Evolutionary conservation across 2,113 vertebrate genomes (phyloP).

Genomic region (Spheniscus mendiculus): DNA sequence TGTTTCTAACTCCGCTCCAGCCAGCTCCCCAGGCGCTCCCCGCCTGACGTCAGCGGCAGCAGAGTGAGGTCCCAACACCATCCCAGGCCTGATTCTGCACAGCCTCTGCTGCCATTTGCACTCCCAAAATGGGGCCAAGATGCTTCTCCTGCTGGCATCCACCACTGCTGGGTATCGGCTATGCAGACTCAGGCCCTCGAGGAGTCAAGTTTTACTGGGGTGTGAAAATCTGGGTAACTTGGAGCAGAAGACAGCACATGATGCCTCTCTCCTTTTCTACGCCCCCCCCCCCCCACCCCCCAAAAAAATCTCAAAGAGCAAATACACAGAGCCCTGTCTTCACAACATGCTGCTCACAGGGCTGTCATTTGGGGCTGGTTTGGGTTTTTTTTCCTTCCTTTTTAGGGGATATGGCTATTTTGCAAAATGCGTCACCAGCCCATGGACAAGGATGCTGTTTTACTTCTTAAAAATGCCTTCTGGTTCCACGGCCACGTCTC

Average conservation of each 20-base stretch:
- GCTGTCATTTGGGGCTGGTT: background rate
- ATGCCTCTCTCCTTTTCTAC: background rate
- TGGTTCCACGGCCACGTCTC: background rate
- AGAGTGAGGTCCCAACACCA: background rate
- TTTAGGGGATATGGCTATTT: background rate
- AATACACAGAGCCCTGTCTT: background rate
- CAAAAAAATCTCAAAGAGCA: background rate
- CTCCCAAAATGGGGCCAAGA: background rate
- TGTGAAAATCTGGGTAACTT: background rate
- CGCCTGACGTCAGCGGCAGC: background rate
- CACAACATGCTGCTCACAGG: background rate
- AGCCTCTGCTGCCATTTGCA: rapidly evolving
- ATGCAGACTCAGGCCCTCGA: rapidly evolving
- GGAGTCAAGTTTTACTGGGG: background rate
- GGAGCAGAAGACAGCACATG: background rate
- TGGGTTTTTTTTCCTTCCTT: background rate
- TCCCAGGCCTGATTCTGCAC: background rate
- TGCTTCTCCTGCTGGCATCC: background rate
- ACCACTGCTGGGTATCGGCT: background rate
- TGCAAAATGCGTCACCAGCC: background rate
- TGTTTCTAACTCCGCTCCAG: background rate
- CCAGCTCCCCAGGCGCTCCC: background rate
- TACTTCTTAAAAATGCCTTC: background rate
- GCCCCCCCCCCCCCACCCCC: rapidly evolving
- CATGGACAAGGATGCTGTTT: background rate